Evolutionary conservation across 2,113 vertebrate genomes (phyloP), one percentile per base, ranked within the genome.

Genomic region (Prinia subflava): DNA sequence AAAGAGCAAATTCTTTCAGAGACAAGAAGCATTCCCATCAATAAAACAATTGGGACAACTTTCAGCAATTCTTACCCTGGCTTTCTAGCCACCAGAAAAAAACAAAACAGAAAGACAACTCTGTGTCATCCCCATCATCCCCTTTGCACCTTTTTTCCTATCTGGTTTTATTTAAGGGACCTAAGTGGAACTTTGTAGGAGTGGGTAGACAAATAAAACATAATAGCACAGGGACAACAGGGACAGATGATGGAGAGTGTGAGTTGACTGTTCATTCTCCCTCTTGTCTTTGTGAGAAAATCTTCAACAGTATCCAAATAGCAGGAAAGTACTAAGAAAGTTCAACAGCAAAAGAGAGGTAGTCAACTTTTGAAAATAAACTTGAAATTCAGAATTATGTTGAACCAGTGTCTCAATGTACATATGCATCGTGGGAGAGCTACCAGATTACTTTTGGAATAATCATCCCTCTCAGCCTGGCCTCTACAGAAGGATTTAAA

Each of bases 1-100:
- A 77, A 87, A 49, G n/a, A 87, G 24, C 18, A 95, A 86, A 83
- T 85, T 87, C 20, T 87, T 90, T 87, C 44, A 92, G 63, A 90
- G 55, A n/a, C 21, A 84, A 65, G 35, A 56, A 89, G 11, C 41
- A 57, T 90, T 94, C 33, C 24, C 42, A 83, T 49, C 65, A 71
- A 68, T 90, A 78, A 83, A 95, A 83, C 11, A 60, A 49, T 0
- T 73, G 41, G 23, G 46, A 65, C 23, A 73, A 22, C 10, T 35
- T 92, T 87, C 44, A 77, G 31, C 30, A 65, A 14, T 70, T 53
- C 79, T 75, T 76, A 89, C 27, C 20, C 24, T 17, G 6, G 13
- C 42, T 89, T 85, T 73, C 33, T 81, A 75, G 33, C 11, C 25
- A 49, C 15, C 27, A 15, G 31, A 9, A 56, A 50, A 53, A 16